Percentiles rank a stretch among this genome's conserved stretches.
Conservation (phyloP, 2,888 invertebrate genomes). For the Eledone cirrhosa region DNA sequence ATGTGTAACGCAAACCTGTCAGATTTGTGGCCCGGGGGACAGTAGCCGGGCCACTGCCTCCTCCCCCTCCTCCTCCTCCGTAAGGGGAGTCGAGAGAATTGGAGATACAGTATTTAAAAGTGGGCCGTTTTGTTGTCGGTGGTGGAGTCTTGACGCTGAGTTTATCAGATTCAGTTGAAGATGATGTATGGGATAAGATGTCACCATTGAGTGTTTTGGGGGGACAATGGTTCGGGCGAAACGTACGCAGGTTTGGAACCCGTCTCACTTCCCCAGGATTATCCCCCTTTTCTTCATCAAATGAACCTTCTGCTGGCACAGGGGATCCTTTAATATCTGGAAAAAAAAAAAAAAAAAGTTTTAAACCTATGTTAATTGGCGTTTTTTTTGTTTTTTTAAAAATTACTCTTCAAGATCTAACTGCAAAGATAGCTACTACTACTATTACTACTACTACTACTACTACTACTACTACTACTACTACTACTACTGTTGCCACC, state of each 20-base stretch:
- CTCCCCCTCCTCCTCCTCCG: too few relatives aligned
- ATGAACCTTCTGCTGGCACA: background rate
- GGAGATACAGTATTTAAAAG: conserved; percentile 22
- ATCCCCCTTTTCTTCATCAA: background rate
- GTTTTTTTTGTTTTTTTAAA: too few relatives aligned
- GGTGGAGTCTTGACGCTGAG: conserved; percentile 15
- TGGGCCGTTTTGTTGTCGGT: conserved; percentile 11
- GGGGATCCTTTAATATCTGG: conserved; percentile 16
- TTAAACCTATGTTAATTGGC: too few relatives aligned
- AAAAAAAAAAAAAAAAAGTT: background rate
- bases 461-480: too few relatives aligned
- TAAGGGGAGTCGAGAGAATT: conserved; percentile 10
- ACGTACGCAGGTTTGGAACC: conserved; percentile 19
- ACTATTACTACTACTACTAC: too few relatives aligned
- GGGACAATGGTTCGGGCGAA: conserved; percentile 17
- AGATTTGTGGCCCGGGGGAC: conserved; percentile 8
- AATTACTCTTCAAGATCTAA: too few relatives aligned
- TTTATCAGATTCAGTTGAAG: conserved; percentile 12
- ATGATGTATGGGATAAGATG: background rate
- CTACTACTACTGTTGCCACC: too few relatives aligned
- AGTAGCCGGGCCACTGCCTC: background rate
- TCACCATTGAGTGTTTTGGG: background rate
- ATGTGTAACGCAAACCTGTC: conserved; percentile 14
- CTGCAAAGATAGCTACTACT: too few relatives aligned
- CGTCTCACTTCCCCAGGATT: conserved; percentile 4